A percentile compares a stretch with the other conserved stretches of the same genome.
phyloP scores from a whole-genome alignment of 2,888 invertebrate genomes.

The Eurois occulta region DNA sequence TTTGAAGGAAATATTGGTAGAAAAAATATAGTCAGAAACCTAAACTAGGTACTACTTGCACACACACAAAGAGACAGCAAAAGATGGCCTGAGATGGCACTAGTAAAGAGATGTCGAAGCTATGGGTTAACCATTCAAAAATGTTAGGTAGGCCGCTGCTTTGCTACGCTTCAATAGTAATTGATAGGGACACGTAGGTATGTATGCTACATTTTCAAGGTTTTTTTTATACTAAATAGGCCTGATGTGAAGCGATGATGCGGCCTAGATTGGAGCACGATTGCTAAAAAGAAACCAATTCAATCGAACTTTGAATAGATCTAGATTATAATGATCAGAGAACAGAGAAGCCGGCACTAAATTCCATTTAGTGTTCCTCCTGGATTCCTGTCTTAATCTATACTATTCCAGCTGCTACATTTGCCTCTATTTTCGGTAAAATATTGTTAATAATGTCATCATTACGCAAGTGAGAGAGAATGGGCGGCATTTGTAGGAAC shows the following conservation, averaged over 20 bases:
- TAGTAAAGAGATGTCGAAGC: background rate
- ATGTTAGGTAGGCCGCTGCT: background rate
- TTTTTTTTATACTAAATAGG: too few species aligned
- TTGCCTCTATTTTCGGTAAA: background rate
- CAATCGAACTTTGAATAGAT: too few species aligned
- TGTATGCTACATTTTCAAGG: too few species aligned
- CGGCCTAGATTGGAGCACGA: too few species aligned
- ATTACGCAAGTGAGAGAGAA: slow-evolving; percentile 23
- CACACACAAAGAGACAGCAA: background rate
- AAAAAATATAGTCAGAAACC: background rate
- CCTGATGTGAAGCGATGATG: too few species aligned
- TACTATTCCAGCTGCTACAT: background rate
- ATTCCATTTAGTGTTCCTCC: too few species aligned
- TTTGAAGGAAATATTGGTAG: background rate
- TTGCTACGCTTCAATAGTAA: background rate
- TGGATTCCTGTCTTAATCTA: too few species aligned
- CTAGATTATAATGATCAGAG: too few species aligned
- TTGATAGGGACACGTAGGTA: background rate
- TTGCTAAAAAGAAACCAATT: too few species aligned
- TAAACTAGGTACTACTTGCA: background rate
- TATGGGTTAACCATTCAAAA: background rate
- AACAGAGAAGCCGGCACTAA: too few species aligned
- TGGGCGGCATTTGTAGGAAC: background rate
- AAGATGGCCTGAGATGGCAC: background rate
- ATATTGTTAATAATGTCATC: slow-evolving; percentile 20